Conservation (phyloP, 1,140 invertebrate species). For the Papilio dardanus region DNA sequence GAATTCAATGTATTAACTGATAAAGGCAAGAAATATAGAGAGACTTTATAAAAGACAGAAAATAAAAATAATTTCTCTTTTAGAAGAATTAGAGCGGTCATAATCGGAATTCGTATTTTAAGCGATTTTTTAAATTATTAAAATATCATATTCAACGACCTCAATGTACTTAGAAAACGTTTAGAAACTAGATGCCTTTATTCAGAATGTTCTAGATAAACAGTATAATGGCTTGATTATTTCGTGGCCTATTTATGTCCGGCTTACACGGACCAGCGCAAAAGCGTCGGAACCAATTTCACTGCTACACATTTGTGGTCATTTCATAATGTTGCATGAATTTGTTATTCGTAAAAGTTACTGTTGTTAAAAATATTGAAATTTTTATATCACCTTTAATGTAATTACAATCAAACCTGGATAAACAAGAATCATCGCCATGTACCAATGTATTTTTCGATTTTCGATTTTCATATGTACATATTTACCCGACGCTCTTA, state of each 20-base stretch:
- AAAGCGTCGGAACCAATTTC: neutral
- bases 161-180: neutral
- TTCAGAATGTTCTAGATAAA: constrained; percentile 4
- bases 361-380: neutral
- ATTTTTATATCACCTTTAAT: neutral
- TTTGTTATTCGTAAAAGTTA: neutral
- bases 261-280: neutral
- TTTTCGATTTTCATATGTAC: too few relatives aligned
- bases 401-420: too few relatives aligned
- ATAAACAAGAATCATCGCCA: too few relatives aligned
- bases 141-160: neutral
- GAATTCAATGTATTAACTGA: neutral
- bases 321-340: neutral
- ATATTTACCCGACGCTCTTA: too few relatives aligned
- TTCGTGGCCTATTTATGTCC: constrained; percentile 12
- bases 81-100: neutral
- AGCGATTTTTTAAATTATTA: neutral
- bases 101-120: neutral
- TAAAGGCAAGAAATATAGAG: too few relatives aligned
- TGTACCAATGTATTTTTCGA: too few relatives aligned
- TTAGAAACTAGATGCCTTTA: neutral
- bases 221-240: constrained; percentile 16
- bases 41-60: neutral
- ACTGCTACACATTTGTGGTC: neutral
- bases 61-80: neutral